Conservation (phyloP, 2,113 vertebrate species). For the Jacana jacana region DNA sequence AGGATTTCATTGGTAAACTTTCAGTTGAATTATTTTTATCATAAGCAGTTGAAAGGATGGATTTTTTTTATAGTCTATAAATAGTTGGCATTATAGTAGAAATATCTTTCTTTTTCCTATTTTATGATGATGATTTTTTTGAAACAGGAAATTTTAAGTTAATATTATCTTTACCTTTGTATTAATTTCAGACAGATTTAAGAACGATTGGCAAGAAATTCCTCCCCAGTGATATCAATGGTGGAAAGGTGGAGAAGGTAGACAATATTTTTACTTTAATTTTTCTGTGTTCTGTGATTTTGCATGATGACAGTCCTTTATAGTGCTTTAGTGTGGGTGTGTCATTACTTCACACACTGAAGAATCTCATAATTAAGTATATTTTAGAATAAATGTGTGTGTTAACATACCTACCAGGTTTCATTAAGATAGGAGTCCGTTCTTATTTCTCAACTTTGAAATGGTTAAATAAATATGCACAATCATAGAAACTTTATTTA, state of each 20-base stretch:
- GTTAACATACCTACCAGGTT: neutral
- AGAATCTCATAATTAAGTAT: neutral
- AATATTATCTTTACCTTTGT: slow-evolving; percentile 47
- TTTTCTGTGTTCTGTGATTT: neutral
- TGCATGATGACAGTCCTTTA: neutral
- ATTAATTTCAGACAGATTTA: slow-evolving; percentile 90
- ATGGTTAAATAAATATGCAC: neutral
- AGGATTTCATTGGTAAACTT: neutral
- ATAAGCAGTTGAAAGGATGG: neutral
- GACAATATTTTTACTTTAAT: neutral
- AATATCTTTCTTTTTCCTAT: neutral
- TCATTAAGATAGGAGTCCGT: neutral
- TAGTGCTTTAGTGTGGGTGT: neutral
- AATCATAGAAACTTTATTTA: neutral
- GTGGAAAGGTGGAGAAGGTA: slow-evolving; percentile 95
- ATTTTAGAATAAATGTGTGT: neutral
- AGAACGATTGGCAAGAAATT: slow-evolving; percentile 91
- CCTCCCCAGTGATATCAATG: slow-evolving; percentile 92
- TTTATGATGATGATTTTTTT: neutral
- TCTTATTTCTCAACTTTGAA: neutral
- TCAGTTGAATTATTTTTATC: neutral
- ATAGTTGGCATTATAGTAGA: neutral
- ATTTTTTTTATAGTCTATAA: neutral
- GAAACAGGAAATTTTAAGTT: neutral
- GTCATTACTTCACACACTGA: neutral